These are phyloP conservation scores for Galagoides demidoff DNA, from an alignment of 2,797 vertebrate genomes.

Conservation along the genomic window DNA sequence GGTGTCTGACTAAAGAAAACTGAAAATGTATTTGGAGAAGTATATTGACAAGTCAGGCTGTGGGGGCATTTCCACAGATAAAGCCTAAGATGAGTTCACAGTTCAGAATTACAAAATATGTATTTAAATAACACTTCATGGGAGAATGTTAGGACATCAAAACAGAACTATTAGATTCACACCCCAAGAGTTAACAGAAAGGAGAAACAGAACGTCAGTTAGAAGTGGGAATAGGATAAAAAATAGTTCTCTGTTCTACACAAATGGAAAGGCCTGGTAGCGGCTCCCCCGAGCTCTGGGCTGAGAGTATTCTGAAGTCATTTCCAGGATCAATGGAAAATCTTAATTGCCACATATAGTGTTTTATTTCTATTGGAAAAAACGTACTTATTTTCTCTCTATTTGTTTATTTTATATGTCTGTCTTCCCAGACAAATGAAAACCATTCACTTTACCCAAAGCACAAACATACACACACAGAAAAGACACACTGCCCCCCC, in stretches of 20 bases:
- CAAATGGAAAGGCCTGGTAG: fast-evolving
- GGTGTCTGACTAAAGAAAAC: not conserved
- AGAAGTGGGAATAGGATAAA: fast-evolving
- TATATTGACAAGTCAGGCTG: not conserved
- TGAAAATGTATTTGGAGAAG: not conserved
- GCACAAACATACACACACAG: not conserved
- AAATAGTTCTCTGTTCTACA: not conserved
- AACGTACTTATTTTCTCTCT: not conserved
- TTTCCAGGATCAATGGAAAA: not conserved
- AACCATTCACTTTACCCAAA: not conserved
- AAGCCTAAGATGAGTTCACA: not conserved
- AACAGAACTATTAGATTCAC: not conserved
- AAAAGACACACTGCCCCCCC: not conserved
- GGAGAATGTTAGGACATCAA: not conserved
- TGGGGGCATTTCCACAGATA: not conserved
- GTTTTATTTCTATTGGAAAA: not conserved
- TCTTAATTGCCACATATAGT: not conserved
- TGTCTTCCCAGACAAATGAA: slow-evolving; percentile 4
- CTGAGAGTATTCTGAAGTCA: not conserved
- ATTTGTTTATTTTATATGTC: not conserved
- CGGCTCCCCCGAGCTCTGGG: fast-evolving
- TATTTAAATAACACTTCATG: not conserved
- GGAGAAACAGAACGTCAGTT: not conserved
- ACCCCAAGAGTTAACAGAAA: not conserved
- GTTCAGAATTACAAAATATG: not conserved